Evolutionary conservation across 1,140 invertebrate genomes (phyloP).

Genomic region (Coenobita brevimanus): DNA sequence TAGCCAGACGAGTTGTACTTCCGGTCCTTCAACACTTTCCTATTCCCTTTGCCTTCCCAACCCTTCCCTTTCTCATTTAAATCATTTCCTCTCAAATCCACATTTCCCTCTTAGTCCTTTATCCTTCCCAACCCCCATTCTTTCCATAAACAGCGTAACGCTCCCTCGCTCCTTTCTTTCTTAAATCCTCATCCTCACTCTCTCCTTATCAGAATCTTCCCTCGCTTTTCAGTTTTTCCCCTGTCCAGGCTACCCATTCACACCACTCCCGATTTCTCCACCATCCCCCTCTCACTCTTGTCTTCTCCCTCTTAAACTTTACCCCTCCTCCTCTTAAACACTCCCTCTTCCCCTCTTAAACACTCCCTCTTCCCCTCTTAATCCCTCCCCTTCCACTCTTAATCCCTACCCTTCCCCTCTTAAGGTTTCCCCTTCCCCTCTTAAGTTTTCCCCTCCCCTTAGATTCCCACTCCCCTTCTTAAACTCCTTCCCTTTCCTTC

Average conservation of each 20-base stretch:
- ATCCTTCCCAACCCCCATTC: neutral
- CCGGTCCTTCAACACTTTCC: neutral
- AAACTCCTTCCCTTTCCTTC: neutral
- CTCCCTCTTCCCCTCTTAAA: neutral
- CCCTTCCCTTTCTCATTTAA: neutral
- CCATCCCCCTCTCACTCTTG: no score
- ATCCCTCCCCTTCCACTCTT: neutral
- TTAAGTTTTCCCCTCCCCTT: neutral
- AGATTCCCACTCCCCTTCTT: neutral
- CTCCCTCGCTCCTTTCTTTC: neutral
- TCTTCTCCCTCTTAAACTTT: no score
- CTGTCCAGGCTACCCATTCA: neutral
- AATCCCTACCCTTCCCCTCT: neutral
- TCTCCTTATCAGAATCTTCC: neutral
- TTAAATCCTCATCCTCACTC: neutral
- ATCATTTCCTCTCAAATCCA: neutral
- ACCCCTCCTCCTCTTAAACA: no score
- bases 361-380: conserved; percentile 1
- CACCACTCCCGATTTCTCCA: no score
- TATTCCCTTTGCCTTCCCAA: neutral
- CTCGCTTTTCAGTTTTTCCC: neutral
- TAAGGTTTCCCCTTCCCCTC: neutral
- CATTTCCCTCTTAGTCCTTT: neutral
- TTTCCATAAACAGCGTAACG: neutral
- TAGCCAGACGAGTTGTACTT: no score